phyloP scores from a whole-genome alignment of 2,113 vertebrate species.

The Muntiacus muntjak region DNA sequence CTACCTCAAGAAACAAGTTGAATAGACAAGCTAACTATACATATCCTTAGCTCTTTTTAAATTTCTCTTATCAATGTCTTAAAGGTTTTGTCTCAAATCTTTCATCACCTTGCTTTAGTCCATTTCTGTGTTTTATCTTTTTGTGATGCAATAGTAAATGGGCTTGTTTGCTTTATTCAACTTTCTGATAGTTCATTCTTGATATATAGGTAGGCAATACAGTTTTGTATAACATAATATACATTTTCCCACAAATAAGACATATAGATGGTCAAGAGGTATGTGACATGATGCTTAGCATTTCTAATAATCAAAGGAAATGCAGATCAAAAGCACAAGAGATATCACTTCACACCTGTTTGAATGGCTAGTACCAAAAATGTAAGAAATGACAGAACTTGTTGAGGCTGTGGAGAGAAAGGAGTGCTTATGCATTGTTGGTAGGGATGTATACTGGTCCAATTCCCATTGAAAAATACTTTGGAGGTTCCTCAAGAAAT shows the following conservation, averaged over 20 bases:
- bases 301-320: neutral
- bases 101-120: neutral
- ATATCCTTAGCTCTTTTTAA: neutral
- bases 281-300: neutral
- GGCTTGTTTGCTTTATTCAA: neutral
- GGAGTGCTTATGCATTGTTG: too few relatives aligned
- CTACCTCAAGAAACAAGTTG: neutral
- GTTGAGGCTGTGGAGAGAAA: too few relatives aligned
- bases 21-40: neutral
- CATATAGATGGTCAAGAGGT: neutral
- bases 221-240: accelerated
- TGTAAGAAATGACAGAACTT: too few relatives aligned
- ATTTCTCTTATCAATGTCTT: neutral
- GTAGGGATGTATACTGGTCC: too few relatives aligned
- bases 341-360: neutral
- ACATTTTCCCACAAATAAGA: neutral
- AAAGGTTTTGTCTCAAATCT: neutral
- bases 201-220: accelerated
- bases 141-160: neutral
- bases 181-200: neutral
- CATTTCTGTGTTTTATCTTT: neutral
- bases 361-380: neutral
- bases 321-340: neutral
- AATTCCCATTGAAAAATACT: too few relatives aligned
- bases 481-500: too few relatives aligned